Evolutionary conservation across 2,888 invertebrate species (phyloP), one percentile per base, ranked within the genome.

Genomic region (Aphodius sticticus): DNA sequence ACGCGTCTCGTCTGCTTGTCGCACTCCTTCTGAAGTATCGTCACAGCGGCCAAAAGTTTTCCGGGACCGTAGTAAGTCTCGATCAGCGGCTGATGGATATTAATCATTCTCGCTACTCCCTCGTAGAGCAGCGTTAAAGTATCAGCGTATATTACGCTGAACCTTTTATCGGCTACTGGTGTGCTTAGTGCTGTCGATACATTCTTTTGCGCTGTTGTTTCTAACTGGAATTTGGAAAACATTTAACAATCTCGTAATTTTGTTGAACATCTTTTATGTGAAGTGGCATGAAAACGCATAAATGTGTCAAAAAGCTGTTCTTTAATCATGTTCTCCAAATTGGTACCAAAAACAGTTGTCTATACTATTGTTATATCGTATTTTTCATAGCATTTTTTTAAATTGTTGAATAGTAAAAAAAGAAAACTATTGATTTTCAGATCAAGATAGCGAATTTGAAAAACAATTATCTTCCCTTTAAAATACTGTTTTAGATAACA

Each of bases 1-100:
- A 96, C 92, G 82, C 91, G 88, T 83, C 91, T 91, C 14, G 90
- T 89, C 86, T 92, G 92, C 78, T 91, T 87, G 87, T 97, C 97
- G 86, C 96, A 97, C 88, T 95, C 95, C 81, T 91, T 92, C 86
- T 96, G 96, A 75, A 98, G 89, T 83, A 94, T 92, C 77, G 90
- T 91, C 76, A 96, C 91, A 83, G 96, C 93, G 16, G 92, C 91
- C 70, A 96, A 87, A 81, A 97, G 89, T 83, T 93, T 92, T 1
- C 96, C 96, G 16, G 94, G 93, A 84, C 96, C 97, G 89, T 97
- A 98, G 87, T 95, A 96, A 0, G 95, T 95, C 87, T 97, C 97
- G 38, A 98, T 93, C 37, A 97, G 92, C 0, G 97, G 96, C 85
- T 97, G 96, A 89, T 97, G 96, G 6, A 95, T 93, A 89, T 97